These are phyloP conservation scores for Galleria mellonella DNA, from an alignment of 1,140 invertebrate genomes.

Conservation along the genomic window DNA sequence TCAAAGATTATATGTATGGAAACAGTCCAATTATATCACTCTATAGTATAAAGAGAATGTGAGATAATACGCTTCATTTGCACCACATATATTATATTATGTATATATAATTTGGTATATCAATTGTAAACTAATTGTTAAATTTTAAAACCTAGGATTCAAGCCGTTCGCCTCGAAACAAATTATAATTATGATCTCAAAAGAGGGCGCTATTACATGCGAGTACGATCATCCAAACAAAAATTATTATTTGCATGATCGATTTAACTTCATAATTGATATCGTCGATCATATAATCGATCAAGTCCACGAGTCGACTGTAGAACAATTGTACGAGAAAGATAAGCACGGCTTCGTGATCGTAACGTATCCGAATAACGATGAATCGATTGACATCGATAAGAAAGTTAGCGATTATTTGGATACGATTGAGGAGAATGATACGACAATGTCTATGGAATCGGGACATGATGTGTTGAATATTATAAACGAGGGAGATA, in stretches of 20 bases:
- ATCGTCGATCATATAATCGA: slow-evolving; percentile 35
- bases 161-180: slow-evolving; percentile 53
- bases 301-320: slow-evolving; percentile 29
- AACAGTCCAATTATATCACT: too few relatives aligned
- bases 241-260: slow-evolving; percentile 10
- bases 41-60: too few relatives aligned
- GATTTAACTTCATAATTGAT: slow-evolving; percentile 17
- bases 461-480: slow-evolving; percentile 20
- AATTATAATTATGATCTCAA: slow-evolving; percentile 42
- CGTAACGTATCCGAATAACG: slow-evolving; percentile 23
- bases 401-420: slow-evolving; percentile 25
- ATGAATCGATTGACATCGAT: slow-evolving; percentile 12
- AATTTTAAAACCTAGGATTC: slow-evolving; percentile 28
- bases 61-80: neutral
- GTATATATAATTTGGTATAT: too few relatives aligned
- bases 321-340: slow-evolving; percentile 10
- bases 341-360: slow-evolving; percentile 41
- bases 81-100: neutral
- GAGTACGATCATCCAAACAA: slow-evolving; percentile 13
- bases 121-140: neutral
- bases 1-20: too few relatives aligned
- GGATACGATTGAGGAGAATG: slow-evolving; percentile 39
- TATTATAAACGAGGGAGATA: slow-evolving; percentile 22
- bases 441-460: slow-evolving; percentile 19
- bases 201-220: slow-evolving; percentile 35